Evolutionary conservation across 2,113 vertebrate genomes (phyloP), one percentile per base, ranked within the genome.

Genomic region (Notarius lentiginosus): DNA sequence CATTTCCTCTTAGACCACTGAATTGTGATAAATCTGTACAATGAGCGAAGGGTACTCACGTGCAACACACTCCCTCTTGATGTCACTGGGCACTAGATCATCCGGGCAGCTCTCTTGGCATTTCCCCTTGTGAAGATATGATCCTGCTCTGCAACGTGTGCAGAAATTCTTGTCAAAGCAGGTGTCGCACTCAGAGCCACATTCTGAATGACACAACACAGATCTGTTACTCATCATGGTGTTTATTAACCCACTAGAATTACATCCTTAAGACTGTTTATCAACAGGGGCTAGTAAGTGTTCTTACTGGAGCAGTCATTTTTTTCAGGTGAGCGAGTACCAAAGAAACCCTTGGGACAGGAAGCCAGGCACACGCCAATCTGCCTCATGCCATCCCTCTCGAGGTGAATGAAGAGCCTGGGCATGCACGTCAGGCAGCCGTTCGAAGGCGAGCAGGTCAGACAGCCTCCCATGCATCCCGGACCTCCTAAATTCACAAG

Each of bases 81-180:
- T 93, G 87, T 97, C 97, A 85, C 95, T 98, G 92, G 95, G 95
- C 92, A 96, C 95, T 91, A 98, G 93, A 86, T 96, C 97, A 56
- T 98, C 97, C 0, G 98, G 97, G 90, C 98, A 99, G 91, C 91
- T 98, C 93, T 98, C 97, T 95, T 96, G 96, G 94, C 98, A 99
- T 95, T 97, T 98, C 91, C 98, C 98, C 91, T 94, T 96, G 94
- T 97, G 95, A 92, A 99, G 96, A 94, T 99, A 99, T 94, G 96
- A 98, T 80, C 97, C 97, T 86, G 94, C 95, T 96, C 97, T 97
- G 95, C 98, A 99, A 83, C 97, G 98, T 77, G 97, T 99, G 95
- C 98, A 99, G 95, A 99, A 99, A 95, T 98, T 99, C 95, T 95
- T 98, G 95, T 97, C 97, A 95, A 99, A 99, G 96, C 98, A 99